These are phyloP conservation scores for Chaitophorus viminalis DNA, from an alignment of 2,888 invertebrate species.

Conservation along the genomic window DNA sequence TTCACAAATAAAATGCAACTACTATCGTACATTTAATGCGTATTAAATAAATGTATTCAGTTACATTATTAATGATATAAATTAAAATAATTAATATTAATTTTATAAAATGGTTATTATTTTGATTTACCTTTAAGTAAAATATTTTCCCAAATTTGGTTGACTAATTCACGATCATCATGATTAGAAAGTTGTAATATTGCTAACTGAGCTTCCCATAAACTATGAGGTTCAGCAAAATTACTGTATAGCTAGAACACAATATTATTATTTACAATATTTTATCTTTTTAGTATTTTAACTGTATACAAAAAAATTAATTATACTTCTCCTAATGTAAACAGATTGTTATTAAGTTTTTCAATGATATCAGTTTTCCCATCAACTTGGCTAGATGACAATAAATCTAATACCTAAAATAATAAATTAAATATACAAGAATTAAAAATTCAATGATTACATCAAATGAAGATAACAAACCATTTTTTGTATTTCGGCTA, in stretches of 20 bases:
- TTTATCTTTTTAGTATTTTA: not conserved
- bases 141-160: constrained; percentile 92
- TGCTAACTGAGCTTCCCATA: constrained; percentile 93
- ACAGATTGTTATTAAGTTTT: constrained; percentile 81
- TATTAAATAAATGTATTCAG: no score
- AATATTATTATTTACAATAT: constrained; percentile 52
- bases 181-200: constrained; percentile 95
- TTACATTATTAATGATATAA: no score
- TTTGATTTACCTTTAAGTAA: constrained; percentile 69
- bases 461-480: constrained; percentile 64
- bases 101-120: not conserved
- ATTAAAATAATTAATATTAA: no score
- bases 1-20: no score
- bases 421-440: constrained; percentile 18
- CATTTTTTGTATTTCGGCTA: constrained; percentile 82
- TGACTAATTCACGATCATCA: constrained; percentile 86
- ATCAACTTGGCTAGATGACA: constrained; percentile 38
- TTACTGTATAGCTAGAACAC: constrained; percentile 81
- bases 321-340: constrained; percentile 83
- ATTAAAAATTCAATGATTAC: not conserved
- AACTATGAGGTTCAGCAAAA: constrained; percentile 88
- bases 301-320: constrained; percentile 57
- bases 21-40: no score
- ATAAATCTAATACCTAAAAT: constrained; percentile 57
- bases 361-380: constrained; percentile 71